Percentiles rank a stretch among this genome's conserved stretches.
Evolutionary conservation across 2,113 vertebrate species (phyloP).

Genomic region (Dipodomys ordii): DNA sequence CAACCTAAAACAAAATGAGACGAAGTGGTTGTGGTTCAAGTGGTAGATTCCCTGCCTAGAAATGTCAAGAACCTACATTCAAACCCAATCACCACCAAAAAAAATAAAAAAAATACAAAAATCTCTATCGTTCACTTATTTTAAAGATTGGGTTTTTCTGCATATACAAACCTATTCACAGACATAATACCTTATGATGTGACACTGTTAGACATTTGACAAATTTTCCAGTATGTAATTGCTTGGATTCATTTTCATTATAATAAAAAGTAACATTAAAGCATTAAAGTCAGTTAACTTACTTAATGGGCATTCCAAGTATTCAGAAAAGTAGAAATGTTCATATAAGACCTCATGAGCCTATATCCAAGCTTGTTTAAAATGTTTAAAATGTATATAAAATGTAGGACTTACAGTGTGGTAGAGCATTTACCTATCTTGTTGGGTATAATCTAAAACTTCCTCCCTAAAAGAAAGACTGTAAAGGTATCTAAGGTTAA

Average conservation of each 20-base stretch:
- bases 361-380: background rate
- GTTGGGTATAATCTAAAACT: too few relatives aligned
- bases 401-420: background rate
- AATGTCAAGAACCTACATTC: too few relatives aligned
- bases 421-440: too few relatives aligned
- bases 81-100: too few relatives aligned
- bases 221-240: background rate
- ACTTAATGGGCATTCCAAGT: background rate
- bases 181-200: background rate
- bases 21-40: too few relatives aligned
- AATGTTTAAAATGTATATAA: background rate
- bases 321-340: background rate
- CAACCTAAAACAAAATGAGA: too few relatives aligned
- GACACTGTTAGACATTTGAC: background rate
- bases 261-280: conserved; percentile 15
- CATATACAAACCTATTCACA: background rate
- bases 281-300: background rate
- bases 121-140: background rate
- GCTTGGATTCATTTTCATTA: background rate
- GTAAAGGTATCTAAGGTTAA: background rate
- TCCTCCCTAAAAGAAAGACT: background rate
- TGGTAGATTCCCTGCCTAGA: too few relatives aligned
- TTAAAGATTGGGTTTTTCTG: background rate
- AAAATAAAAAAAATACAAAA: background rate
- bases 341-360: background rate